These are phyloP conservation scores for Apogon hyalosoma DNA, from an alignment of 2,797 vertebrate species.

Conservation along the genomic window DNA sequence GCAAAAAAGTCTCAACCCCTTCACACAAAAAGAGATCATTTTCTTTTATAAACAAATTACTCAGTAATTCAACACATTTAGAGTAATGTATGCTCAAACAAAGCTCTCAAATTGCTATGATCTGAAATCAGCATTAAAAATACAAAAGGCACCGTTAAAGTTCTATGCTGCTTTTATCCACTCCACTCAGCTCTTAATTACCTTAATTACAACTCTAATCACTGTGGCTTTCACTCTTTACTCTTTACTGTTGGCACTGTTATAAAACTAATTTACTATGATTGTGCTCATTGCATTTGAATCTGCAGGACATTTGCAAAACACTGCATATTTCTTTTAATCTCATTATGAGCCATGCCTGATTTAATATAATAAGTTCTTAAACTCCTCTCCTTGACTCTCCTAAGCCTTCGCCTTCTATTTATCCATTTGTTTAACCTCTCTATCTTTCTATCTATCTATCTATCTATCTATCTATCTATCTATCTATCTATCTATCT, in stretches of 20 bases:
- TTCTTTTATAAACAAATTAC: conserved; percentile 50
- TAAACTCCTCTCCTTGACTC: neutral
- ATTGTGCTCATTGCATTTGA: conserved; percentile 1
- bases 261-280: conserved; percentile 9
- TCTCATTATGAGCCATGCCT: neutral
- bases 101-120: conserved; percentile 32
- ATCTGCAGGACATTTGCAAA: conserved; percentile 10
- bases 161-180: conserved; percentile 20
- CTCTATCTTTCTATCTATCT: conserved; percentile 2
- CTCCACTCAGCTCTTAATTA: conserved; percentile 39
- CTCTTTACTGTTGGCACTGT: neutral
- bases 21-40: conserved; percentile 42
- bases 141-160: conserved; percentile 33
- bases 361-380: neutral
- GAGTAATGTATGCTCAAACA: conserved; percentile 53
- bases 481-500: too few species aligned
- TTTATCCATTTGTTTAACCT: neutral
- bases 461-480: too few species aligned
- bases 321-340: conserved; percentile 5
- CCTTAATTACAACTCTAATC: conserved; percentile 46
- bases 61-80: conserved; percentile 61
- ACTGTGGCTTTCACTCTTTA: conserved; percentile 24
- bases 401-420: neutral
- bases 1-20: conserved; percentile 23
- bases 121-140: conserved; percentile 43